Conservation (phyloP, 2,888 invertebrate genomes). For the Apamea epomidion region DNA sequence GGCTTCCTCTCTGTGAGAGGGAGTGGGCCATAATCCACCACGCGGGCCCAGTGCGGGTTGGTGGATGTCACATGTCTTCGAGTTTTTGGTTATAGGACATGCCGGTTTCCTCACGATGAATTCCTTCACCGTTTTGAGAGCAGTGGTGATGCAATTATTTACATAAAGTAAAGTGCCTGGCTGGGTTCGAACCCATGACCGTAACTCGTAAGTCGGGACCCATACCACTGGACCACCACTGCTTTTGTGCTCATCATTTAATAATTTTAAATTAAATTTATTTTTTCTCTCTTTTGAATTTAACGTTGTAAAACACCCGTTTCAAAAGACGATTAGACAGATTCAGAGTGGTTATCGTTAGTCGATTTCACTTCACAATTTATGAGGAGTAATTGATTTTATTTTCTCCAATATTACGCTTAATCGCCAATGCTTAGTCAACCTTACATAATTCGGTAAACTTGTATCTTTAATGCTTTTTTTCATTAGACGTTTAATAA, state of each 20-base stretch:
- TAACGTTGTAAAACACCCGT: constrained; percentile 21
- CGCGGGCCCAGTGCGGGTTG: too few species aligned
- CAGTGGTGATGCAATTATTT: too few species aligned
- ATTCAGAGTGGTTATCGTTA: constrained; percentile 40
- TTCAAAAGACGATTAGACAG: constrained; percentile 23
- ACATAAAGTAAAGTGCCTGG: too few species aligned
- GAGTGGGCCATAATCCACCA: too few species aligned
- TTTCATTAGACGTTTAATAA: constrained; percentile 32
- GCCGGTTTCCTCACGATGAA: too few species aligned
- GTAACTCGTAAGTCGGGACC: too few species aligned
- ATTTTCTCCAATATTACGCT: constrained; percentile 63
- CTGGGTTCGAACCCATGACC: too few species aligned
- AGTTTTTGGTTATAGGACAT: too few species aligned
- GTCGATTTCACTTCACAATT: constrained; percentile 66
- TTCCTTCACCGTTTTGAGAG: too few species aligned
- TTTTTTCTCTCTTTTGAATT: constrained; percentile 13
- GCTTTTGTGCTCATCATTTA: neutral
- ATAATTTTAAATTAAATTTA: constrained; percentile 1
- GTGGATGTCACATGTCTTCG: too few species aligned
- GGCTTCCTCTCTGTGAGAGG: too few species aligned
- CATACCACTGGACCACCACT: too few species aligned
- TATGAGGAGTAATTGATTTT: constrained; percentile 60
- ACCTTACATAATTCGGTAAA: constrained; percentile 58
- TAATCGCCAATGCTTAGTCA: constrained; percentile 42
- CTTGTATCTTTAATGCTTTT: constrained; percentile 54